These are phyloP conservation scores for Sebastes goodei DNA, from an alignment of 2,797 vertebrate genomes.

Conservation along the genomic window DNA sequence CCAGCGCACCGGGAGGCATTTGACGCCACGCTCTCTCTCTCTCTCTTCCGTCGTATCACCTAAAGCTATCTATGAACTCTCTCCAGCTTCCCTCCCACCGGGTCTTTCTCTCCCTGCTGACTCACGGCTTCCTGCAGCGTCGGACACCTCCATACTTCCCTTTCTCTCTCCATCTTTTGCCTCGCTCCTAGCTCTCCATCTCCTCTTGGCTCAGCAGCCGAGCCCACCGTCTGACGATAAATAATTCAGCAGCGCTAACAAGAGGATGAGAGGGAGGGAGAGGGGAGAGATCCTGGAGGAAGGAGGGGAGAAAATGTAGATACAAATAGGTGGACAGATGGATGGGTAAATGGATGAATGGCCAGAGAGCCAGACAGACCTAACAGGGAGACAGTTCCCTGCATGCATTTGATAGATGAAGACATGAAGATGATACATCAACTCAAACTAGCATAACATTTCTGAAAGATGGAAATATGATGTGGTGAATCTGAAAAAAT, in stretches of 20 bases:
- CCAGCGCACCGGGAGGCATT: conserved; percentile 25
- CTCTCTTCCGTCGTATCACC: conserved; percentile 30
- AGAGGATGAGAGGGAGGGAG: conserved; percentile 32
- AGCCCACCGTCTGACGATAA: conserved; percentile 65
- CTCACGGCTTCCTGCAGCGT: conserved; percentile 59
- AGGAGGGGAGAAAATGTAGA: conserved; percentile 33
- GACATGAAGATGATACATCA: conserved; percentile 32
- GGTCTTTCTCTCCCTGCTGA: conserved; percentile 62
- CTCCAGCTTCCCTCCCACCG: conserved; percentile 49
- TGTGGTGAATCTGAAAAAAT: background rate
- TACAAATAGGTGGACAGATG: conserved; percentile 53
- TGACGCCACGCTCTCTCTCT: conserved; percentile 31
- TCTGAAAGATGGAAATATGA: background rate
- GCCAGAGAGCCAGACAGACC: conserved; percentile 1
- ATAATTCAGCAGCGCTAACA: conserved; percentile 73
- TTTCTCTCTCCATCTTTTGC: conserved; percentile 20
- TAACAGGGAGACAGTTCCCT: conserved; percentile 25
- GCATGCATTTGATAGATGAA: conserved; percentile 29
- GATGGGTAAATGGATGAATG: conserved; percentile 34
- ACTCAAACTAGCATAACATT: background rate
- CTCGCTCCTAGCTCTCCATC: conserved; percentile 19
- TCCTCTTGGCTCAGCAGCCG: conserved; percentile 45
- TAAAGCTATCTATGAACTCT: conserved; percentile 54
- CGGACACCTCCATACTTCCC: conserved; percentile 45
- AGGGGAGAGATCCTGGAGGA: background rate